phyloP scores from a whole-genome alignment of 2,888 invertebrate species.

The Diachrysia chrysitis region DNA sequence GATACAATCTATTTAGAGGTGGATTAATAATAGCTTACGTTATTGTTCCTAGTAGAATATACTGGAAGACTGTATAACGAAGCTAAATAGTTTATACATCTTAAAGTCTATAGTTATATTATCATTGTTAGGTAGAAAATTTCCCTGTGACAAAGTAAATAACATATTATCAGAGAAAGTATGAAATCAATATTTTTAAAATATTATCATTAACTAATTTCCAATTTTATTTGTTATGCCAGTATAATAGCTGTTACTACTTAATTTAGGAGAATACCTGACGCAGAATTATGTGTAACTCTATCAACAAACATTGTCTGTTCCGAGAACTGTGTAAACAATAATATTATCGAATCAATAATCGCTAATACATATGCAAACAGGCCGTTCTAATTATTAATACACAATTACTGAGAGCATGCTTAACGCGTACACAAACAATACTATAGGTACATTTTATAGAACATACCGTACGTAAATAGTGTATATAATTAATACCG shows the following conservation, averaged over 20 bases:
- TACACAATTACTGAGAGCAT: slow-evolving; percentile 25
- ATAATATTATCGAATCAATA: slow-evolving; percentile 31
- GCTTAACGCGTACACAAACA: background rate
- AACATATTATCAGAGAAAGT: no score
- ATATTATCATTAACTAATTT: background rate
- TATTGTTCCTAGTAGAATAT: background rate
- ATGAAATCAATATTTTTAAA: no score
- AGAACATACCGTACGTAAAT: no score
- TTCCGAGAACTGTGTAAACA: slow-evolving; percentile 13
- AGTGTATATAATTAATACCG: no score
- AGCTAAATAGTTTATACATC: no score
- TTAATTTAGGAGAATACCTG: background rate
- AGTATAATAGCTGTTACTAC: background rate
- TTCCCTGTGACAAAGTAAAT: no score
- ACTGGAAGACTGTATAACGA: no score
- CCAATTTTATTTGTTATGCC: background rate
- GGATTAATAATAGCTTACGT: background rate
- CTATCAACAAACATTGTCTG: background rate
- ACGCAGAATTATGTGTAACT: background rate
- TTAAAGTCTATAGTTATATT: no score
- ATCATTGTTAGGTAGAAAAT: no score
- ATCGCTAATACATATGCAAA: slow-evolving; percentile 17
- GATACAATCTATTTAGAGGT: background rate
- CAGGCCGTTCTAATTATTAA: slow-evolving; percentile 18
- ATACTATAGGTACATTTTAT: background rate